Base-by-base conservation (phyloP, 2,888 invertebrate genomes). In the Lycophotia porphyrea region DNA sequence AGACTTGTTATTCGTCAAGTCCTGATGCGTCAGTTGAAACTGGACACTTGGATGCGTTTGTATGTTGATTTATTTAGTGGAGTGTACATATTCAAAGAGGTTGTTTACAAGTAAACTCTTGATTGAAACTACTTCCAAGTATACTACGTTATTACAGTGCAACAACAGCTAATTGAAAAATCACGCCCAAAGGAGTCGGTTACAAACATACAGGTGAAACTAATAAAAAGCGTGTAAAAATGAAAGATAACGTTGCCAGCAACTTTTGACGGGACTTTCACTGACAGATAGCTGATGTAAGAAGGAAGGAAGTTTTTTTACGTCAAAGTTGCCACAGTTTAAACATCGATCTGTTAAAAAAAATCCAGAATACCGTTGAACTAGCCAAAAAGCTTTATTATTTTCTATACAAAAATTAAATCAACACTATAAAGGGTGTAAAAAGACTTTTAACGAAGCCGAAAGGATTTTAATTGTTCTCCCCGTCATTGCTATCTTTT, bases 1-100 rank as follows among this genome's bases (percentile, higher is more conserved):
- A 34, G 21, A 36, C 24, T 42, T 42, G 9, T 21, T 49, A 75
- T 55, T 69, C 71, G 24, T 79, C 70, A 39, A 79, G 60, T 7
- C 15, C 9, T 42, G 58, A 47, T 39, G 11, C 31, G 31, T 79
- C 34, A 49, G 49, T 49, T 24, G 24, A 52, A 42, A 61, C 15
- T 34, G 11, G 21, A 31, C 27, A 70, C 1, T 61, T 60, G 13
- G 15, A 27, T 27, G 49, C 5, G 42, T 36, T 60, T 60, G 7
- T 55, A 31, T 44, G 21, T 75, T 49, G 61, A 75, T 34, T 27
- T 34, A 27, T 27, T 55, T 27, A 49, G 11, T 47, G 11, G 15
- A 31, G n/a, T 18, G 36, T 11, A 39, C 21, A 8, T 63, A 49
- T 27, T 49, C 11, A 8, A 18, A 31, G 27, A 1, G 18, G 9